Conservation (phyloP, 1,140 invertebrate genomes). For the Bemisia tabaci region DNA sequence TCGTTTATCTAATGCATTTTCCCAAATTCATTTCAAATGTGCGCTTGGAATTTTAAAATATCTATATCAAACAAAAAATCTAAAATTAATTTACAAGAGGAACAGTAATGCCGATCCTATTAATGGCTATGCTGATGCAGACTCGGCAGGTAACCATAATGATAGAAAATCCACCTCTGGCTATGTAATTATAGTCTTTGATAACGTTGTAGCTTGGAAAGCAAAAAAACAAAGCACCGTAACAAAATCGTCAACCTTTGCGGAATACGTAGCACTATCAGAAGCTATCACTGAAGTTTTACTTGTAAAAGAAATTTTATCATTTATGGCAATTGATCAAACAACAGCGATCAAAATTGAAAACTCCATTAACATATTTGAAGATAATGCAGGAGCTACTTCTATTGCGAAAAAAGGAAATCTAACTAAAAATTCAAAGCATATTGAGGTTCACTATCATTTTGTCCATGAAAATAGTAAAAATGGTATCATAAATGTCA, state of each 20-base stretch:
- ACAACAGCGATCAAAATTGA: too few relatives aligned
- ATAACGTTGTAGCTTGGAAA: constrained; percentile 23
- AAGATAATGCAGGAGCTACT: constrained; percentile 7
- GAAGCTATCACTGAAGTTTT: constrained; percentile 18
- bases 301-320: constrained; percentile 5
- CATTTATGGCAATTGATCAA: not conserved
- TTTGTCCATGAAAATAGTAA: constrained; percentile 1
- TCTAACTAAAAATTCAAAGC: not conserved
- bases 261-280: constrained; percentile 22
- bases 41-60: constrained; percentile 33
- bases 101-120: not conserved
- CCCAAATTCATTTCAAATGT: constrained; percentile 28
- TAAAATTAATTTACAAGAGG: constrained; percentile 15
- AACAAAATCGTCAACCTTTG: constrained; percentile 22
- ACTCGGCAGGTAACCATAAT: constrained; percentile 27
- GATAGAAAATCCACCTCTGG: constrained; percentile 31
- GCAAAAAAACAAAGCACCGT: constrained; percentile 20
- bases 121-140: constrained; percentile 27
- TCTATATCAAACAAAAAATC: constrained; percentile 27
- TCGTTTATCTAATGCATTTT: constrained; percentile 31
- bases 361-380: not conserved
- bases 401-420: constrained; percentile 1
- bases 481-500: not conserved
- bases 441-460: not conserved
- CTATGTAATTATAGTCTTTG: constrained; percentile 25